phyloP scores from a whole-genome alignment of 2,888 invertebrate species.

The Meiosimyza platycephala region DNA sequence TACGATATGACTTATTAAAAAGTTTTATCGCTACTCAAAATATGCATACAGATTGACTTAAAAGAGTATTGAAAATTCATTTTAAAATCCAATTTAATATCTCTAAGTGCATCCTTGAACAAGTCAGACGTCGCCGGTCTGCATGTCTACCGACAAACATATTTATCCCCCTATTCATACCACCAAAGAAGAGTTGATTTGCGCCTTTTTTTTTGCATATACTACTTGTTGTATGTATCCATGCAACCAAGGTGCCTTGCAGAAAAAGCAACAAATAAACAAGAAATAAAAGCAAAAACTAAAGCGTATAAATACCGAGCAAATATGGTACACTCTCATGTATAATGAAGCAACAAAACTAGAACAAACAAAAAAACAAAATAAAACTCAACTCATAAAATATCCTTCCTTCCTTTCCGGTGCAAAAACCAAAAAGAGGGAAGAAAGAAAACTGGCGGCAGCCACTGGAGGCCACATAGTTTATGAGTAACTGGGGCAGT shows the following conservation, averaged over 20 bases:
- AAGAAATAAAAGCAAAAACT: neutral
- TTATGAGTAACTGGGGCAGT: conserved; percentile 28
- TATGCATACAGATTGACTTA: no score
- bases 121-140: conserved; percentile 17
- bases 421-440: conserved; percentile 2
- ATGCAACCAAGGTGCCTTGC: no score
- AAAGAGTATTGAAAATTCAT: no score
- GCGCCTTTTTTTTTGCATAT: conserved; percentile 15
- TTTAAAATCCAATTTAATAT: neutral
- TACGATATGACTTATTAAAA: no score
- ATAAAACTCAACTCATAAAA: neutral
- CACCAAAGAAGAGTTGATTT: conserved; percentile 8
- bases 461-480: conserved; percentile 12
- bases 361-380: neutral
- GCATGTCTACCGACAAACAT: neutral
- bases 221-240: no score
- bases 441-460: conserved; percentile 9
- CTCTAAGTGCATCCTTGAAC: conserved; percentile 21
- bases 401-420: conserved; percentile 32
- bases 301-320: neutral
- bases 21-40: no score
- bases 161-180: neutral
- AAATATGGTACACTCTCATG: neutral
- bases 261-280: neutral
- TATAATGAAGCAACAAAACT: neutral